phyloP scores from a whole-genome alignment of 1,140 invertebrate genomes.

The Hirudo medicinalis region DNA sequence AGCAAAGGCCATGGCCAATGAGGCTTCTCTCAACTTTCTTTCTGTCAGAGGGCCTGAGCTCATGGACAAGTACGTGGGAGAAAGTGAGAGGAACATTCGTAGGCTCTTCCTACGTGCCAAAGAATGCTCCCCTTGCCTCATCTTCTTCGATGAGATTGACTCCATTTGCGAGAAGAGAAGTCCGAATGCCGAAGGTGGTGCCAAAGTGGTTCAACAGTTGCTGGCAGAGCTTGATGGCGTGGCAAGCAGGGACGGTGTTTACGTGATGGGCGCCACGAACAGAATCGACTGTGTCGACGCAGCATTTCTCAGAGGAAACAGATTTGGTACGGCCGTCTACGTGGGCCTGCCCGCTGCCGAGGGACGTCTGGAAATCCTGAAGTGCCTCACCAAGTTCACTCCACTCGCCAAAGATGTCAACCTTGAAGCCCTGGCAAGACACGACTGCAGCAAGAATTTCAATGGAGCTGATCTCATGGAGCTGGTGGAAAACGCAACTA shows the following conservation, averaged over 20 bases:
- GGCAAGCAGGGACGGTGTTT: conserved; percentile 70
- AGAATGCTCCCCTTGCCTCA: conserved; percentile 91
- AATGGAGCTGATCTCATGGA: not conserved
- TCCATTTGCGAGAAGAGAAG: conserved; percentile 55
- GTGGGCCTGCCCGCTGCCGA: conserved; percentile 69
- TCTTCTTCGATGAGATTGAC: conserved; percentile 99
- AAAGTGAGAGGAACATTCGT: conserved; percentile 89
- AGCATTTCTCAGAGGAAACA: conserved; percentile 80
- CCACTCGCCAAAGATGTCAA: conserved; percentile 59
- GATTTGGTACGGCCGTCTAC: conserved; percentile 84
- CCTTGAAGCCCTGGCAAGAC: conserved; percentile 52
- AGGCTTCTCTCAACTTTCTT: conserved; percentile 90
- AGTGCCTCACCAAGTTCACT: conserved; percentile 75
- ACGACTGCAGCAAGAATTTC: conserved; percentile 54
- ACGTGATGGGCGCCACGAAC: conserved; percentile 89
- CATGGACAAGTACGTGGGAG: conserved; percentile 96
- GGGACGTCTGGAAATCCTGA: conserved; percentile 76
- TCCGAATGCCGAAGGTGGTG: conserved; percentile 45
- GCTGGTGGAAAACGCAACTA: not conserved
- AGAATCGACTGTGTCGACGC: conserved; percentile 87
- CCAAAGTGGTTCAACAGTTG: conserved; percentile 80
- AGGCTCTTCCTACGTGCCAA: conserved; percentile 82
- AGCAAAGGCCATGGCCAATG: conserved; percentile 84
- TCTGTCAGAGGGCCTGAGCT: conserved; percentile 93
- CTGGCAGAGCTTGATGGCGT: conserved; percentile 98